Percentiles rank a stretch among this genome's conserved stretches.
These are phyloP conservation scores for Passer domesticus DNA, from an alignment of 2,113 vertebrate species.

Conservation along the genomic window DNA sequence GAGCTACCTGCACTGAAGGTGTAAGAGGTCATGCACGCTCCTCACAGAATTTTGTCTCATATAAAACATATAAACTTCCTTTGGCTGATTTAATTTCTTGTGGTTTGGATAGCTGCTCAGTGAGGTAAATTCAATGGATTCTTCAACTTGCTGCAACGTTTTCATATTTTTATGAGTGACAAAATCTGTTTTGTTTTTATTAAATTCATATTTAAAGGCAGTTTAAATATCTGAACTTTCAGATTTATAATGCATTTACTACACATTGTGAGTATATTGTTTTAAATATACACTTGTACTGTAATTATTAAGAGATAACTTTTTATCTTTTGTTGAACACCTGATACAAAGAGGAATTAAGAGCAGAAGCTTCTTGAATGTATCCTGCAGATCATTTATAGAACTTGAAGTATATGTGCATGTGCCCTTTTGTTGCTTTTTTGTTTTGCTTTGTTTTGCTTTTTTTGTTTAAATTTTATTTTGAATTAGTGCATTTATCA, in stretches of 20 bases:
- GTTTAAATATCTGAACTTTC: neutral
- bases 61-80: neutral
- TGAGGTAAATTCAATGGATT: neutral
- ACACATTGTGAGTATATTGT: neutral
- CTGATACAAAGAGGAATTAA: neutral
- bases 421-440: neutral
- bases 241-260: neutral
- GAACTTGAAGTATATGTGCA: fast-evolving
- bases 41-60: neutral
- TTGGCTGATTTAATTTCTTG: neutral
- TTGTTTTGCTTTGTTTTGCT: neutral
- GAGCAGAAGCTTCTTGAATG: neutral
- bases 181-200: neutral
- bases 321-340: neutral
- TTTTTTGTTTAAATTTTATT: neutral
- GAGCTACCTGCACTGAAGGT: neutral
- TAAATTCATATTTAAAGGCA: neutral
- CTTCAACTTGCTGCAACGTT: neutral
- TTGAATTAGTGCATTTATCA: neutral
- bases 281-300: neutral
- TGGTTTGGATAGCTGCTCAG: neutral
- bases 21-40: neutral
- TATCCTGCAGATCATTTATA: neutral
- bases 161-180: neutral
- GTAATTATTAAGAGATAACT: neutral